These are phyloP conservation scores for Perca fluviatilis DNA, from an alignment of 2,113 vertebrate species.

Conservation along the genomic window DNA sequence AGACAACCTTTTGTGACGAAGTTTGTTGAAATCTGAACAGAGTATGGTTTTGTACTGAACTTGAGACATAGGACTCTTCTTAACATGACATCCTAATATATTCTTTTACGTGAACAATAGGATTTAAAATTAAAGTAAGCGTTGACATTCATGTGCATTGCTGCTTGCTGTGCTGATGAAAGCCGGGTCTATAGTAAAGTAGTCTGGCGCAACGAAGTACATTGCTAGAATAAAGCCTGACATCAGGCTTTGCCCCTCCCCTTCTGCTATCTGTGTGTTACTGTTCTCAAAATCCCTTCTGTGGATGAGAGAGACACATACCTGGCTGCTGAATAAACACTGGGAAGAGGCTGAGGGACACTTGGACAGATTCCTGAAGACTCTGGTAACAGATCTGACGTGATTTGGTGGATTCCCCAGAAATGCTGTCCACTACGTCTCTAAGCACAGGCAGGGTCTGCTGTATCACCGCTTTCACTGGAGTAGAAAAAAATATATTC, in stretches of 20 bases:
- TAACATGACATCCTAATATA: not conserved
- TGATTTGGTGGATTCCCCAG: constrained; percentile 96
- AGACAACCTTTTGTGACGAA: not conserved
- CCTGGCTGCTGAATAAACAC: constrained; percentile 98
- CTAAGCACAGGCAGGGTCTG: constrained; percentile 94
- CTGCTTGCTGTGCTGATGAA: not conserved
- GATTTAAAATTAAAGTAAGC: not conserved
- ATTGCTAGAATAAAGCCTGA: too few species aligned
- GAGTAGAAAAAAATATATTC: constrained; percentile 27
- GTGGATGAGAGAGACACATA: constrained; percentile 69
- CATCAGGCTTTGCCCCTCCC: too few species aligned
- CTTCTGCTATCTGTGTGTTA: too few species aligned
- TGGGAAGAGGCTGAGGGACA: constrained; percentile 96
- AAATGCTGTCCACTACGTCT: constrained; percentile 95
- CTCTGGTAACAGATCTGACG: constrained; percentile 99
- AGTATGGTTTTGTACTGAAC: not conserved
- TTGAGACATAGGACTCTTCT: not conserved
- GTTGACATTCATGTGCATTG: not conserved
- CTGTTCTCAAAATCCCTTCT: too few species aligned
- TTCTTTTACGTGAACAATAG: not conserved
- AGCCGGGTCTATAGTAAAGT: not conserved
- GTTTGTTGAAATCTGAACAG: constrained; percentile 1
- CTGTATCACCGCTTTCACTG: constrained; percentile 94
- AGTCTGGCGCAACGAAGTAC: too few species aligned
- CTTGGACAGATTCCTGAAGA: constrained; percentile 97